Evolutionary conservation across 2,797 vertebrate species (phyloP), one percentile per base, ranked within the genome.

Genomic region (Fistularia commersonii): DNA sequence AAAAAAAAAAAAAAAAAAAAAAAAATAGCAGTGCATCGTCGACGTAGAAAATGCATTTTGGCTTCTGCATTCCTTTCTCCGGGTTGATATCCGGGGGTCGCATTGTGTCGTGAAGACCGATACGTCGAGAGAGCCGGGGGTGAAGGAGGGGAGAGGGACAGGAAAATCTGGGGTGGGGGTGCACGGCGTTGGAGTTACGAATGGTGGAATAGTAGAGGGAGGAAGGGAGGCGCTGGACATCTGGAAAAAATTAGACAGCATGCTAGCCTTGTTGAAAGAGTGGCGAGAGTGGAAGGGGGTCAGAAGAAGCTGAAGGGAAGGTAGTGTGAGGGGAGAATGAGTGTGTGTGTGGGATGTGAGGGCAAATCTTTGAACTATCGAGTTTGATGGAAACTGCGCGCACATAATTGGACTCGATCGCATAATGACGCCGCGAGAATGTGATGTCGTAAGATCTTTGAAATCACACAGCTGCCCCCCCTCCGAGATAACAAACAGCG

Each of bases 161-260:
- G 23, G 9, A 48, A 38, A 40, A 41, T 5, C 11, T 41, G 41
- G 13, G 32, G 44, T 65, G 55, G 39, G 53, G 72, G 40, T 6
- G 54, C 62, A 51, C 53, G 51, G 57, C 57, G 61, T 51, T 33
- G 52, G 66, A 80, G 57, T 42, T 36, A 6, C 54, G 61, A 68
- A 51, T 23, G 23, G 2, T 23, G 23, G 66, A 68, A 57, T 3
- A 32, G 61, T 32, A 35, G 48, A 43, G 48, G 57, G 47, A 61
- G 58, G 55, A 71, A 57, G 67, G 74, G 76, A 71, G 69, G 52
- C 51, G 63, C 51, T 63, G 41, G 14, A 77, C 87, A 88, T 88
- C 82, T 88, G 87, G 85, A 76, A 85, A 69, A 72, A 57, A 82
- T 88, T 83, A 77, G 40, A 62, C 51, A 58, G 67, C 55, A 53